phyloP scores from a whole-genome alignment of 2,888 invertebrate species.

The Trileptium ribeirensis region DNA sequence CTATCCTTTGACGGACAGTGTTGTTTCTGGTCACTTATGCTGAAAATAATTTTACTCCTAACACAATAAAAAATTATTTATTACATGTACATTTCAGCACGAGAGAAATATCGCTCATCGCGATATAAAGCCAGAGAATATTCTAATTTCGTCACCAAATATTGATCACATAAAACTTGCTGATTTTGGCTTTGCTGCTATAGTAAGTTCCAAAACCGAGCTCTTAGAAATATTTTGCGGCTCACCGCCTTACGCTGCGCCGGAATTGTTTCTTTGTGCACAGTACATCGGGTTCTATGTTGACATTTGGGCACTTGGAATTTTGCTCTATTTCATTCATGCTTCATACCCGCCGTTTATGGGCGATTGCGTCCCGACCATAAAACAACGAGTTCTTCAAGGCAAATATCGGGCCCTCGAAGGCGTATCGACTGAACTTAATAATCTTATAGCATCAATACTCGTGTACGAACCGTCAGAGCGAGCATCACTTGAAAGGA shows the following conservation, averaged over 20 bases:
- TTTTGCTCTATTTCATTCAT: constrained; percentile 67
- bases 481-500: not conserved
- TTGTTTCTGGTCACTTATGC: too few species aligned
- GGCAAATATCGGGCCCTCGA: constrained; percentile 50
- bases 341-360: constrained; percentile 71
- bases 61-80: too few species aligned
- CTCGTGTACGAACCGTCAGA: not conserved
- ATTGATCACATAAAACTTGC: constrained; percentile 58
- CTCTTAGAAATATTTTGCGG: constrained; percentile 70
- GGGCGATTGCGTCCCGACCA: constrained; percentile 66
- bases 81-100: constrained; percentile 63
- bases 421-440: not conserved
- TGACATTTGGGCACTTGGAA: constrained; percentile 68
- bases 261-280: constrained; percentile 64
- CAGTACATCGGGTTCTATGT: constrained; percentile 58
- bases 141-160: constrained; percentile 61
- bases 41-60: too few species aligned
- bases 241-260: constrained; percentile 71
- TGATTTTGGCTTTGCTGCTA: constrained; percentile 71
- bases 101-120: constrained; percentile 66
- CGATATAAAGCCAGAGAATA: constrained; percentile 73
- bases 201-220: constrained; percentile 56
- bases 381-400: constrained; percentile 64
- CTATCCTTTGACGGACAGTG: too few species aligned
- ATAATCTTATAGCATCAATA: not conserved